Evolutionary conservation across 2,113 vertebrate species (phyloP), one percentile per base, ranked within the genome.

Genomic region (Lynx canadensis): DNA sequence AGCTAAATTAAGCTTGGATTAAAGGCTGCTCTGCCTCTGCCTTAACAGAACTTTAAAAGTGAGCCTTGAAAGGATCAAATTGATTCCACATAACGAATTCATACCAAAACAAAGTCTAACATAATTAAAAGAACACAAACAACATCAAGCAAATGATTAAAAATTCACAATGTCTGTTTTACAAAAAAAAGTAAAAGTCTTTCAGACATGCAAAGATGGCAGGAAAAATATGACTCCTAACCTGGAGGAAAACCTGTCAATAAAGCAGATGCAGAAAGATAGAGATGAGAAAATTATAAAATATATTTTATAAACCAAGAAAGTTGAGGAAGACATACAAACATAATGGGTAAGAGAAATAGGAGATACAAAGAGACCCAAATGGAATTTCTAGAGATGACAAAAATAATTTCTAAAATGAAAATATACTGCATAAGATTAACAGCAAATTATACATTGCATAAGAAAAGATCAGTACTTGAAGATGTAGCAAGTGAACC

Each of bases 211-310:
- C 12, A 76, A 65, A 81, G 41, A 78, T 66, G 33, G n/a, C 63
- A 84, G 45, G 57, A 86, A 94, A 94, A 92, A 90, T 82, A 50
- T 52, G 52, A 73, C 27, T 74, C 6, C 5, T 84, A 88, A 81
- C 74, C 60, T 92, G 60, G 87, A 88, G 29, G 89, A 94, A 81
- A 89, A 41, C 27, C 36, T 81, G 33, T 92, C 74, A 94, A 38
- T 87, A 74, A 90, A 94, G 68, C n/a, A 87, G 55, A 57, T 66
- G 36, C 31, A 52, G 71, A 93, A 68, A 81, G 21, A 85, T 68
- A 76, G 19, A 86, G 36, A 33, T 73, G 76, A 87, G 91, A 86
- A 29, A 82, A 23, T 36, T 83, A 60, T 23, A 89, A 89, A 82
- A 82, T 69, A 48, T 76, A 31, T 68, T 74, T n/a, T 48, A 0